A percentile compares a stretch with the other conserved stretches of the same genome.
phyloP scores from a whole-genome alignment of 35 echinoderm and acorn worm species.

The Holothuria glaberrima region DNA sequence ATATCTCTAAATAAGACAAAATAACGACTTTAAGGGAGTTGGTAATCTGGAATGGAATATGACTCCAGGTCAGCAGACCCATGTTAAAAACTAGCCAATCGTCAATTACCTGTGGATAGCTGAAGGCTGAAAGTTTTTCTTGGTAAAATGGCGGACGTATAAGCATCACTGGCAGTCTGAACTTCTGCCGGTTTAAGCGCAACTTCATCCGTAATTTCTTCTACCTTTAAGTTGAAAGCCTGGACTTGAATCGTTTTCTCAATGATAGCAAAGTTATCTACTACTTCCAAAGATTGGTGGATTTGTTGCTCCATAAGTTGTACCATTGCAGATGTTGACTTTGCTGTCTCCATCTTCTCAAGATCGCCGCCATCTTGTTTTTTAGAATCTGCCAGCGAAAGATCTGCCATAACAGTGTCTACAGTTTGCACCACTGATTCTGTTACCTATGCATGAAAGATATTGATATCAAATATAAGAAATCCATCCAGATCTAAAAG shows the following conservation, averaged over 20 bases:
- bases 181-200: not conserved
- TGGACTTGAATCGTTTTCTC: slow-evolving; percentile 27
- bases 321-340: slow-evolving; percentile 18
- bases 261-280: not conserved
- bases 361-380: not conserved
- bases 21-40: no score
- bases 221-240: not conserved
- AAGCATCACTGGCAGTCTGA: not conserved
- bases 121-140: not conserved
- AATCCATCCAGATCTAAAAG: no score
- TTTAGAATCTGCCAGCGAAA: not conserved
- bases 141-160: not conserved
- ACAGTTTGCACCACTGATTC: slow-evolving; percentile 2
- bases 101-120: not conserved
- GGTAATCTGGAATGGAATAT: no score
- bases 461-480: not conserved
- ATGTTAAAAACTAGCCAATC: no score
- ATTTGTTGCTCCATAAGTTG: not conserved
- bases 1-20: no score
- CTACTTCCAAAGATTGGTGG: not conserved
- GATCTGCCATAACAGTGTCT: not conserved
- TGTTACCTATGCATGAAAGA: not conserved
- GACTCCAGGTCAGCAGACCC: no score
- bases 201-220: not conserved
- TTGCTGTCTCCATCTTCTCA: not conserved